Conservation (phyloP, 1,140 invertebrate genomes). For the Proales similis region DNA sequence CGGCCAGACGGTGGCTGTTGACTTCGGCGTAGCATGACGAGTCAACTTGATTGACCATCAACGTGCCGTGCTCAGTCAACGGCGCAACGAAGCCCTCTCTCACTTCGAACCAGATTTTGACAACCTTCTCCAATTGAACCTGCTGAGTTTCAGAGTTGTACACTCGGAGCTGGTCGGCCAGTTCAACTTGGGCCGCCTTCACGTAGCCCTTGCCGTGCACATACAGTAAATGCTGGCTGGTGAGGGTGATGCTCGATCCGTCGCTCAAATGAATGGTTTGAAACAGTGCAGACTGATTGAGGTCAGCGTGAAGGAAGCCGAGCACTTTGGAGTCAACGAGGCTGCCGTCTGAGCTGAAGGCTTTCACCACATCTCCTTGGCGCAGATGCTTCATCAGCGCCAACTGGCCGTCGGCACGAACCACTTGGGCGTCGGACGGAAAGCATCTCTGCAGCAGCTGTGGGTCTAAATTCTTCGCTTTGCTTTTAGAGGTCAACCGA, state of each 20-base stretch:
- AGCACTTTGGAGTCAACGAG: slow-evolving; percentile 18
- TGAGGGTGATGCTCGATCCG: slow-evolving; percentile 9
- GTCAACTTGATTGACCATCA: slow-evolving; percentile 79
- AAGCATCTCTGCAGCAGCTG: slow-evolving; percentile 19
- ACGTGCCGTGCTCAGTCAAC: slow-evolving; percentile 72
- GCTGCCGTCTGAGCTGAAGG: not conserved
- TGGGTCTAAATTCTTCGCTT: no score
- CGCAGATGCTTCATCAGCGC: not conserved
- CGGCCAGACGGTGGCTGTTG: slow-evolving; percentile 72
- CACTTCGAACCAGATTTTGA: slow-evolving; percentile 11
- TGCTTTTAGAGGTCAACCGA: no score
- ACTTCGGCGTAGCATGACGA: slow-evolving; percentile 90
- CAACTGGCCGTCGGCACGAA: not conserved
- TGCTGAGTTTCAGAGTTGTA: not conserved
- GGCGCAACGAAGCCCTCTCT: slow-evolving; percentile 74
- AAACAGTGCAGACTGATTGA: slow-evolving; percentile 24
- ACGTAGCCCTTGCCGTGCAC: slow-evolving; percentile 15
- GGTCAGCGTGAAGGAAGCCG: slow-evolving; percentile 3
- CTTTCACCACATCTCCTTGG: slow-evolving; percentile 18
- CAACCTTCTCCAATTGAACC: slow-evolving; percentile 2
- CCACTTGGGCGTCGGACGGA: slow-evolving; percentile 10
- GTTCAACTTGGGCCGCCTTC: slow-evolving; percentile 13
- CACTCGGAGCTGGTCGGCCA: slow-evolving; percentile 6
- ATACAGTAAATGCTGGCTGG: slow-evolving; percentile 24
- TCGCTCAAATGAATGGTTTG: slow-evolving; percentile 3